Base-by-base conservation (phyloP, 2,888 invertebrate species). In the Phymatocera aterrima region DNA sequence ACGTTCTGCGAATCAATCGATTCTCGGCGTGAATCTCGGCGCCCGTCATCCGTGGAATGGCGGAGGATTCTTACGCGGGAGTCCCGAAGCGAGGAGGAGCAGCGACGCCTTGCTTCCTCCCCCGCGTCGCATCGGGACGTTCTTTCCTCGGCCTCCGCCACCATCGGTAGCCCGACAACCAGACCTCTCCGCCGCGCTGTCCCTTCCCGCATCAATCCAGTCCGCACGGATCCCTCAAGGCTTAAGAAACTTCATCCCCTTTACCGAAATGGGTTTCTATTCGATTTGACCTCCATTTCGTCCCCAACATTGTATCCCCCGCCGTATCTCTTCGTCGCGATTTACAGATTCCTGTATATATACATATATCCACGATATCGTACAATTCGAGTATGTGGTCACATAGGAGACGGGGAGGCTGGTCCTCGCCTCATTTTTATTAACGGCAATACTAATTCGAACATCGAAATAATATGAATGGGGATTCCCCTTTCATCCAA, bases 171-270 rank as follows among this genome's bases (percentile, higher is more conserved):
- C n/a, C n/a, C n/a, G n/a, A n/a, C 61, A 18, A 12, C 37, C 61
- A 51, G 8, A n/a, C 4, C 18, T 51, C 8, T 21, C 18, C n/a
- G 18, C 24, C 5, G n/a, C 18, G 61, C 57, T 24, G 21, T 40
- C 40, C 57, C 43, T 34, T 57, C 18, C 54, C 40, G 34, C 24
- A 34, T 57, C 57, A 43, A 72, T 72, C 72, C 40, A 60, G 75
- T 75, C 75, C 75, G 60, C 75, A 51, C 57, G 75, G 60, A 75
- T 75, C 75, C 75, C 75, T 75, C 43, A 75, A 75, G 75, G 75
- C 75, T 75, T 75, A 75, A 75, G 75, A 75, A 75, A 75, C 75
- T 75, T 75, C 75, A 75, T 75, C 75, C 75, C 75, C 75, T 75
- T 60, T 40, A 24, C 75, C 60, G 75, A 75, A 75, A 75, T 75